Base-by-base conservation (phyloP, 2,888 invertebrate species). In the Hecatera dysodea region DNA sequence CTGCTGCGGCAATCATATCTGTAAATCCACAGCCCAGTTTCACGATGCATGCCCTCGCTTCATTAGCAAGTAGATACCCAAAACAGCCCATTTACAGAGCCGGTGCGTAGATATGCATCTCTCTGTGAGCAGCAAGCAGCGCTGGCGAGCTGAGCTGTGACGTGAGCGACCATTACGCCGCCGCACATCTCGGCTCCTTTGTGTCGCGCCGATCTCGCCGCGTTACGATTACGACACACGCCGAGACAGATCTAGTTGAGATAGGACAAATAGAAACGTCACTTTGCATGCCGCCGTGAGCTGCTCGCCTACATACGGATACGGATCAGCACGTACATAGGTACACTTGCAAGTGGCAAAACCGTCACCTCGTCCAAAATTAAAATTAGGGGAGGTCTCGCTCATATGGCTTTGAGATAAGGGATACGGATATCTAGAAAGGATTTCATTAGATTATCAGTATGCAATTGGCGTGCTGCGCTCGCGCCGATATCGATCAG, bases 21-120 rank as follows among this genome's bases (percentile, higher is more conserved):
- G 89, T 92, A 90, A 90, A 92, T 93, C 91, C 92, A 89, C 90
- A 91, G 90, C 90, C 92, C 88, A 92, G 93, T 94, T 95, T 92
- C 90, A 90, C 92, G 87, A 89, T 90, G 89, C 90, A 90, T 90
- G 85, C 88, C 88, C 85, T 88, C 87, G 90, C 93, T 95, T 95
- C 95, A 95, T 95, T 96, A 95, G 94, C 93, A 94, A 95, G 93
- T 92, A 92, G 94, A 95, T 95, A 93, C 93, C 95, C 94, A 93
- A 95, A 95, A 95, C 94, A 92, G 93, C 87, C 93, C 93, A 94
- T 95, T 95, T 95, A 93, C 93, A 93, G 93, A 93, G 93, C 90
- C 92, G 87, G 93, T 93, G 92, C 90, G 90, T 92, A 93, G 95
- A 95, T 96, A 95, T 94, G 94, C 91, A 96, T 96, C 95, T 88